Evolutionary conservation across 2,113 vertebrate genomes (phyloP).

Genomic region (Misgurnus anguillicaudatus): DNA sequence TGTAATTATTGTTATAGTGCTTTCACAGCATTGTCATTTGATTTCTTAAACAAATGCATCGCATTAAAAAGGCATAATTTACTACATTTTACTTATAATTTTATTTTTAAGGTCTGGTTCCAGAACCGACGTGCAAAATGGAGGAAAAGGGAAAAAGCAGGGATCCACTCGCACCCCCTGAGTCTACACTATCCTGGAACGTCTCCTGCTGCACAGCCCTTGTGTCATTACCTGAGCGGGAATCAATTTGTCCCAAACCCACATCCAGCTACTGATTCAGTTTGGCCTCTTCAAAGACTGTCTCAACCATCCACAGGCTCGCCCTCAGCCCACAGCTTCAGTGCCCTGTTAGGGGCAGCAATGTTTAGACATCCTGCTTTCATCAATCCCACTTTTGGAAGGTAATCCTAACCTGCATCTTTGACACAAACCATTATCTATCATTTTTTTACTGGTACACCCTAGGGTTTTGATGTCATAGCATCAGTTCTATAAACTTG

Average conservation of each 20-base stretch:
- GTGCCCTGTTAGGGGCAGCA: conserved; percentile 81
- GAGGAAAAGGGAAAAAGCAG: conserved; percentile 88
- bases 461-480: too few species aligned
- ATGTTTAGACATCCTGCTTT: conserved; percentile 83
- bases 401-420: conserved; percentile 65
- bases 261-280: conserved; percentile 79
- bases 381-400: conserved; percentile 82
- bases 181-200: conserved; percentile 81
- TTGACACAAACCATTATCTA: neutral
- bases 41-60: neutral
- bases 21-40: too few species aligned
- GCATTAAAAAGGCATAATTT: neutral
- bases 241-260: conserved; percentile 78
- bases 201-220: conserved; percentile 77
- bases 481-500: too few species aligned
- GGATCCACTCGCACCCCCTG: conserved; percentile 78
- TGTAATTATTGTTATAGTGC: too few species aligned
- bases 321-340: conserved; percentile 76
- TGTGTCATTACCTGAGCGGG: conserved; percentile 83
- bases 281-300: conserved; percentile 79
- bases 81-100: neutral
- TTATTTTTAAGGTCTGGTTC: conserved; percentile 82
- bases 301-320: conserved; percentile 74
- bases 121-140: conserved; percentile 90
- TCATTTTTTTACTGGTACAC: neutral